Evolutionary conservation across 2,113 vertebrate species (phyloP), one percentile per base, ranked within the genome.

Genomic region (Pluvianellus socialis): DNA sequence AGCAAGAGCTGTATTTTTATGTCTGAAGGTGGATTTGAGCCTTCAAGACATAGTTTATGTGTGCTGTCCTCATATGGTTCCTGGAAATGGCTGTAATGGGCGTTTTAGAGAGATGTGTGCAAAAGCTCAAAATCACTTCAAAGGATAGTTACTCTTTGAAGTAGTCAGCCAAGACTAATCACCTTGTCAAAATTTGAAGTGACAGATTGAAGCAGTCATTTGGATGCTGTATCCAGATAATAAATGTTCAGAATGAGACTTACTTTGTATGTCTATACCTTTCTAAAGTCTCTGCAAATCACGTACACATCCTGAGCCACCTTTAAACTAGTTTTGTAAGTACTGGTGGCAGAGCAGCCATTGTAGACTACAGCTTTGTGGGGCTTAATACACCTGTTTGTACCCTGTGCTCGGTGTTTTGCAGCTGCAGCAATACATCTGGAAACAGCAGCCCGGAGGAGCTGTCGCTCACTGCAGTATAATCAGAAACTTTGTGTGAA

Each of bases 71-170:
- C 52, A 18, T 42, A 32, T 30, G 30, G 10, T 68, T 91, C 65
- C 66, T 89, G 70, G 35, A 92, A 89, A 79, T 42, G 49, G 8
- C 38, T 75, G 32, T 95, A 88, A 94, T 91, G 74, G 62, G 26
- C 97, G 40, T 91, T 80, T 88, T 76, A 80, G 42, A 82, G 50
- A 81, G 35, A 85, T 73, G 16, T 82, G 62, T 85, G 77, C 71
- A 90, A 88, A 91, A 91, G 84, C 83, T 53, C 66, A 61, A 91
- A 89, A 90, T 65, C 77, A 70, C 77, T 95, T 95, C 94, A 92
- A 96, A 96, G 89, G 32, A 14, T 28, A 91, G 79, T 70, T 84
- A 79, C 28, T 87, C 74, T 92, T 95, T 96, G 95, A 97, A 95
- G 89, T 35, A 73, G n/a, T 62, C 91, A 97, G 77, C 61, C 53